Percentiles rank a stretch among this genome's conserved stretches.
Conservation (phyloP, 2,113 vertebrate species). For the Sinocyclocheilus anophthalmus region DNA sequence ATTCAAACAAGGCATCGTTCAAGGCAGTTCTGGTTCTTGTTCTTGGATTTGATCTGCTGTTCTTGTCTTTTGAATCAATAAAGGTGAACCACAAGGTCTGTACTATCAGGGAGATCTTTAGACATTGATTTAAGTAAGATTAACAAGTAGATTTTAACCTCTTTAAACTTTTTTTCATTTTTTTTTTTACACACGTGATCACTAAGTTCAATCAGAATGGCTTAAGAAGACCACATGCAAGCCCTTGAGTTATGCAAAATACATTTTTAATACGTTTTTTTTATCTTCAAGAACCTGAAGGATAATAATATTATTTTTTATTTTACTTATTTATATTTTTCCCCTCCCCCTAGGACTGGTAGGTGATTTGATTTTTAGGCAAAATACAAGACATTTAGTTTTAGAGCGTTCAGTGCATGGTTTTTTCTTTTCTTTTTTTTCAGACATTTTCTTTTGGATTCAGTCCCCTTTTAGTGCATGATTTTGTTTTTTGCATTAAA, state of each 20-base stretch:
- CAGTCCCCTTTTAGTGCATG: neutral
- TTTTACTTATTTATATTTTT: neutral
- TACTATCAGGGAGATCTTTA: neutral
- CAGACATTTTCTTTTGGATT: neutral
- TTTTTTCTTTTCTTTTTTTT: neutral
- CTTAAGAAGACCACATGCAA: neutral
- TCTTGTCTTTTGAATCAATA: constrained; percentile 14
- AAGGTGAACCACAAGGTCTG: constrained; percentile 26
- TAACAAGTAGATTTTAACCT: neutral
- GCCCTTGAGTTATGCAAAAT: neutral
- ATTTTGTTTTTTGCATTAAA: constrained; percentile 45
- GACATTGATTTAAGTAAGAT: neutral
- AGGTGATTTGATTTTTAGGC: neutral
- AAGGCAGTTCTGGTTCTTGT: neutral
- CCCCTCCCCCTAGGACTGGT: neutral
- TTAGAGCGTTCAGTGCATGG: neutral
- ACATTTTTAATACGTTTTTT: neutral
- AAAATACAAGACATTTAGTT: neutral
- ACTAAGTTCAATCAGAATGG: neutral
- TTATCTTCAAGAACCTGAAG: neutral
- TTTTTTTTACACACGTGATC: neutral
- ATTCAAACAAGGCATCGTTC: neutral
- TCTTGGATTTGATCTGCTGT: constrained; percentile 17
- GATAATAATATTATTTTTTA: neutral
- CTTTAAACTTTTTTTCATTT: neutral